phyloP scores from a whole-genome alignment of 2,797 vertebrate species.

The Platalea minor region DNA sequence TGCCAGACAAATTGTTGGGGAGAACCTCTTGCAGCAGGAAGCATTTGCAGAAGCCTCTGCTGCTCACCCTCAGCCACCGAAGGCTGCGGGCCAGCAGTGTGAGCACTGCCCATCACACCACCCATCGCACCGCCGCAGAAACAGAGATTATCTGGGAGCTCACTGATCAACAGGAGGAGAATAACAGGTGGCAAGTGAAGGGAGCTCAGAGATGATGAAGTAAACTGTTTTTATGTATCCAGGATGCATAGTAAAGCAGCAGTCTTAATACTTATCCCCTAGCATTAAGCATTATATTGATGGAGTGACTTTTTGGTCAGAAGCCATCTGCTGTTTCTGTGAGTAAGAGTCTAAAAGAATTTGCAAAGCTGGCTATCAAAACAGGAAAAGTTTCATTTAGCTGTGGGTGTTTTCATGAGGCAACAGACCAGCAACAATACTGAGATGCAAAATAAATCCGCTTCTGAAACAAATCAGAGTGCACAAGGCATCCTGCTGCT shows the following conservation, averaged over 20 bases:
- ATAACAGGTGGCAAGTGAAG: conserved; percentile 57
- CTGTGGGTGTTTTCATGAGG: background rate
- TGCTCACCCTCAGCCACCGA: background rate
- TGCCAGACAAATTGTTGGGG: background rate
- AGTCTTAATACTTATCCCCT: conserved; percentile 12
- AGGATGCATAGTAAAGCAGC: conserved; percentile 24
- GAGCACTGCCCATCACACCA: background rate
- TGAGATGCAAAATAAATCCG: background rate
- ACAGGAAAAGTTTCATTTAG: background rate
- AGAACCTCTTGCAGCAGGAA: background rate
- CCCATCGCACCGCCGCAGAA: fast-evolving
- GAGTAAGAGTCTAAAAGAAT: conserved; percentile 33
- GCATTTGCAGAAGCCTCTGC: background rate
- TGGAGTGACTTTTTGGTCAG: conserved; percentile 52
- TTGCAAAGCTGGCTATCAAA: conserved; percentile 23
- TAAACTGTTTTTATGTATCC: background rate
- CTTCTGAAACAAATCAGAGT: background rate
- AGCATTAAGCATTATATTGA: conserved; percentile 45
- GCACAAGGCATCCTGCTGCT: background rate
- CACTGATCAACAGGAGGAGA: background rate
- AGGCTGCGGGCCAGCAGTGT: background rate
- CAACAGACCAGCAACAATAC: background rate
- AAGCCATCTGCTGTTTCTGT: conserved; percentile 42
- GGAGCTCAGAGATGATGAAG: conserved; percentile 44
- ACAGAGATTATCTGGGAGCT: background rate